A percentile compares a stretch with the other conserved stretches of the same genome.
phyloP scores from a whole-genome alignment of 2,888 invertebrate genomes.

The Carpatolechia fugitivella region DNA sequence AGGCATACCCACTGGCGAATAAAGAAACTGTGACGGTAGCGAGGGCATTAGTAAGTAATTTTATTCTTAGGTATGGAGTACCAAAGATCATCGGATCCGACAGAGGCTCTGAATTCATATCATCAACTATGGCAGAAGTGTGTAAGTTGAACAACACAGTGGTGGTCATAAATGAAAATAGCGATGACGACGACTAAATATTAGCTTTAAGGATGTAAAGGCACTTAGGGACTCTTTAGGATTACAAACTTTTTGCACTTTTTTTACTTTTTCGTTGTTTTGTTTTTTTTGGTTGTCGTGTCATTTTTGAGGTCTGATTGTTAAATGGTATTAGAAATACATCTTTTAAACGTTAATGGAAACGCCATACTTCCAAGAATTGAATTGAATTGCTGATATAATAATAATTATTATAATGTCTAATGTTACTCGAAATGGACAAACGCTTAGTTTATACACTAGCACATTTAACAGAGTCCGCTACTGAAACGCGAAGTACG shows the following conservation, averaged over 20 bases:
- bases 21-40: slow-evolving; percentile 17
- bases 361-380: no score
- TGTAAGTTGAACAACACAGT: slow-evolving; percentile 21
- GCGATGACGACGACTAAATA: neutral
- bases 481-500: no score
- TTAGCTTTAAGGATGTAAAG: no score
- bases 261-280: no score
- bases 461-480: no score
- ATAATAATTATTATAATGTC: slow-evolving; percentile 5
- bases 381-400: no score
- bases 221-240: no score
- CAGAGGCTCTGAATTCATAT: slow-evolving; percentile 20
- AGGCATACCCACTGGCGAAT: slow-evolving; percentile 17
- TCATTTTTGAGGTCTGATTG: no score
- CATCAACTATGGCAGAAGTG: slow-evolving; percentile 18
- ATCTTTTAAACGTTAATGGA: no score
- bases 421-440: slow-evolving; percentile 13
- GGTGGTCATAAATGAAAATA: neutral
- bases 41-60: slow-evolving; percentile 18
- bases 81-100: slow-evolving; percentile 23
- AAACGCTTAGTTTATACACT: no score
- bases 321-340: no score
- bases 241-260: no score
- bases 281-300: neutral
- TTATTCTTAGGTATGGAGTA: slow-evolving; percentile 22